Conservation (phyloP, 92 coral and sea anemone species). For the Zoanthus gigantus region DNA sequence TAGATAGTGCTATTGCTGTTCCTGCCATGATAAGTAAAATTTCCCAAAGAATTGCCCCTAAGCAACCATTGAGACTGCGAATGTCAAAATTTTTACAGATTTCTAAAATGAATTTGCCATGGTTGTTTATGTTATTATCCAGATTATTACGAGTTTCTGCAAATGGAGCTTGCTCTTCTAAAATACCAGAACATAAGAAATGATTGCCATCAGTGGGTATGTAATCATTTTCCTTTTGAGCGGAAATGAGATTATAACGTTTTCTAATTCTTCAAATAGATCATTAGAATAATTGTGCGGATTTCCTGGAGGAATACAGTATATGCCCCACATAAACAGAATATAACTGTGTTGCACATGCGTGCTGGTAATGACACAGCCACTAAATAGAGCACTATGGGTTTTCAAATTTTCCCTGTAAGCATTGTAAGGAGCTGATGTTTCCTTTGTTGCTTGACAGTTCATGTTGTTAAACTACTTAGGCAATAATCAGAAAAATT, state of each 20-base stretch:
- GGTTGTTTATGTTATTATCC: constrained; percentile 15
- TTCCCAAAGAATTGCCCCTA: not conserved
- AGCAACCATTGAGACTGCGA: too few species aligned
- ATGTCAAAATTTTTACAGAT: too few species aligned
- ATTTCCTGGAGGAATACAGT: not conserved
- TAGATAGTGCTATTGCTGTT: constrained; percentile 21
- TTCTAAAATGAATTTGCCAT: constrained; percentile 1
- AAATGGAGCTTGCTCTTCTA: not conserved
- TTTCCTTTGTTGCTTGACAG: too few species aligned
- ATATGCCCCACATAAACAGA: not conserved
- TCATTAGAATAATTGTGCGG: not conserved
- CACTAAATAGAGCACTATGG: too few species aligned
- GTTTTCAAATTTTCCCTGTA: too few species aligned
- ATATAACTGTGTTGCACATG: too few species aligned
- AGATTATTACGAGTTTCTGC: not conserved
- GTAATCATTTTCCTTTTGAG: not conserved
- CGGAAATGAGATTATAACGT: not conserved
- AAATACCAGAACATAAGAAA: too few species aligned
- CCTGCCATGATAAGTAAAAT: constrained; percentile 9
- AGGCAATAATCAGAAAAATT: too few species aligned
- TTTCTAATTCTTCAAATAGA: constrained; percentile 1
- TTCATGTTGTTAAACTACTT: too few species aligned
- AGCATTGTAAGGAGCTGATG: too few species aligned
- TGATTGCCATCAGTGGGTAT: too few species aligned
- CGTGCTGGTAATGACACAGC: too few species aligned